These are phyloP conservation scores for Chiropotes sagulatus DNA, from an alignment of 2,797 vertebrate genomes.

Conservation along the genomic window DNA sequence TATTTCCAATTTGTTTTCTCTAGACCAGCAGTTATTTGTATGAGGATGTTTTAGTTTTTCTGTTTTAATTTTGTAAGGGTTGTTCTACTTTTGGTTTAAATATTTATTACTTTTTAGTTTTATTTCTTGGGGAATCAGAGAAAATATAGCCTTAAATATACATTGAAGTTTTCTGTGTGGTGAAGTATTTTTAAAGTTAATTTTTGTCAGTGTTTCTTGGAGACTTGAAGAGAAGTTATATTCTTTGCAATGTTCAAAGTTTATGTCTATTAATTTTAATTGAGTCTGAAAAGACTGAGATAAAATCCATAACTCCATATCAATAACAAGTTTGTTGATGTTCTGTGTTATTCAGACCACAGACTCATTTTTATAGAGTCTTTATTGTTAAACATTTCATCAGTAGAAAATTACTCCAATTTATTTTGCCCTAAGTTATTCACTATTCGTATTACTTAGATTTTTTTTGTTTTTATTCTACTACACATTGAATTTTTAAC, in stretches of 20 bases:
- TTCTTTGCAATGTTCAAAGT: not conserved
- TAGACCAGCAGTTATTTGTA: not conserved
- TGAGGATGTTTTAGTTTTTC: not conserved
- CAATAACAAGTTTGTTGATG: not conserved
- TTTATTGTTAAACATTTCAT: not conserved
- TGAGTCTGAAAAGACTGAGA: not conserved
- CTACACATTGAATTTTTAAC: not conserved
- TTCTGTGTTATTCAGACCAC: not conserved
- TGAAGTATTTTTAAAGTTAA: not conserved
- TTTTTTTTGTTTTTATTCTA: conserved; percentile 2
- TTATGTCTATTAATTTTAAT: not conserved
- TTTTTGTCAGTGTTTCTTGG: not conserved
- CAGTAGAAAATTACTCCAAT: not conserved
- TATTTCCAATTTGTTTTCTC: not conserved
- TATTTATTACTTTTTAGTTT: not conserved
- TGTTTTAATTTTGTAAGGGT: not conserved
- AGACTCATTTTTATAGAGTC: not conserved
- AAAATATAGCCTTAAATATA: not conserved
- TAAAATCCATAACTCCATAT: not conserved
- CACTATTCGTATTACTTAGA: not conserved
- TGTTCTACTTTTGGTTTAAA: not conserved
- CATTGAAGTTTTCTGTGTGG: not conserved
- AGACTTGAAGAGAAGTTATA: not conserved
- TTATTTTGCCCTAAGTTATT: not conserved
- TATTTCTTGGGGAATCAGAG: not conserved